phyloP scores from a whole-genome alignment of 2,797 vertebrate genomes.

The Calcarius lapponicus region DNA sequence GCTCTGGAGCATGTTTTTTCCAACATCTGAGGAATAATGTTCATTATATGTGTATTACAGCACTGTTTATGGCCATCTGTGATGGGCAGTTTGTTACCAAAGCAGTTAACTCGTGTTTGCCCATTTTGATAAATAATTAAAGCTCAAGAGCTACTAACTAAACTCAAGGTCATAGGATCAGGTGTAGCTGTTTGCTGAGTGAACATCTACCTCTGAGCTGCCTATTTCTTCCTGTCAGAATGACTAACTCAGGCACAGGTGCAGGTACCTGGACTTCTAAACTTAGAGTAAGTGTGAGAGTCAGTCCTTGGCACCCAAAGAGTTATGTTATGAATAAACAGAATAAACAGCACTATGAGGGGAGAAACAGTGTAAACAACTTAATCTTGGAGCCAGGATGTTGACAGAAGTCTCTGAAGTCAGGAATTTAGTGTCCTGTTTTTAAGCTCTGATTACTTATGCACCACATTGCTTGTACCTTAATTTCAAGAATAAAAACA shows the following conservation, averaged over 20 bases:
- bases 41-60: neutral
- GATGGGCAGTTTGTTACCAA: neutral
- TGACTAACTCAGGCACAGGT: neutral
- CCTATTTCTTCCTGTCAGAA: neutral
- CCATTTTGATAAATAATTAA: neutral
- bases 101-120: neutral
- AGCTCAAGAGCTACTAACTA: neutral
- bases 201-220: neutral
- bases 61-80: neutral
- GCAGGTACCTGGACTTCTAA: neutral
- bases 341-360: neutral
- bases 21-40: neutral
- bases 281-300: neutral
- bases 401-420: conserved; percentile 4
- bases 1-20: neutral
- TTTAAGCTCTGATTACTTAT: neutral
- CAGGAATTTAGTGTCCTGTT: conserved; percentile 7
- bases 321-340: neutral
- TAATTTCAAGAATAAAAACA: neutral
- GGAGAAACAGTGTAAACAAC: conserved; percentile 16
- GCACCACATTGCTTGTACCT: neutral
- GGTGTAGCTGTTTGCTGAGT: neutral
- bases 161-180: neutral
- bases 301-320: neutral
- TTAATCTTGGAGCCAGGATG: neutral